phyloP scores from a whole-genome alignment of 2,888 invertebrate genomes.

The Drosophila neonasuta region DNA sequence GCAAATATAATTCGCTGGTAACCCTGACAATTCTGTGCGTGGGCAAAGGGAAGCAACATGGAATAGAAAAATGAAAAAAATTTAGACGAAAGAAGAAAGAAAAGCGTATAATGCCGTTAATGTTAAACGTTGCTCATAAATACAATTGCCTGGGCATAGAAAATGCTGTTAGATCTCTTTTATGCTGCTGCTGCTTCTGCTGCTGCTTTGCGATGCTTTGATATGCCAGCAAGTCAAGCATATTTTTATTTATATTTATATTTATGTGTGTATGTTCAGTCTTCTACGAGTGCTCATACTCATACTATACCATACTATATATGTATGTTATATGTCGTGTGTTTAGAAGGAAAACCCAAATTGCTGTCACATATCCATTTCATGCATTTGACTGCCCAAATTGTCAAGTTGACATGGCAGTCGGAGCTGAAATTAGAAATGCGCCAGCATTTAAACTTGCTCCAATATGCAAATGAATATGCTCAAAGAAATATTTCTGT shows the following conservation, averaged over 20 bases:
- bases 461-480: slow-evolving; percentile 62
- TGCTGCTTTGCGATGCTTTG: slow-evolving; percentile 1
- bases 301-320: not conserved
- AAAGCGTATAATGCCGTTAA: slow-evolving; percentile 21
- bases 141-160: slow-evolving; percentile 31
- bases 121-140: slow-evolving; percentile 30
- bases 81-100: not conserved
- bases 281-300: not conserved
- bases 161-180: slow-evolving; percentile 15
- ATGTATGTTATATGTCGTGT: slow-evolving; percentile 1
- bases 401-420: slow-evolving; percentile 72
- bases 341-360: slow-evolving; percentile 22
- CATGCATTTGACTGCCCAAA: slow-evolving; percentile 73
- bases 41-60: not conserved
- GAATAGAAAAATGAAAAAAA: not conserved
- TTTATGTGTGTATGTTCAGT: slow-evolving; percentile 19
- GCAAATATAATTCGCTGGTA: slow-evolving; percentile 11
- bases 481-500: slow-evolving; percentile 60
- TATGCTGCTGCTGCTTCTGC: not conserved
- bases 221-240: slow-evolving; percentile 33
- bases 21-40: slow-evolving; percentile 8
- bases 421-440: slow-evolving; percentile 67
- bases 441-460: slow-evolving; percentile 71
- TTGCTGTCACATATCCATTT: slow-evolving; percentile 64
- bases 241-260: slow-evolving; percentile 41